A percentile compares a stretch with the other conserved stretches of the same genome.
phyloP scores from a whole-genome alignment of 64 coral and sea anemone species.

The Astreopora myriophthalma region DNA sequence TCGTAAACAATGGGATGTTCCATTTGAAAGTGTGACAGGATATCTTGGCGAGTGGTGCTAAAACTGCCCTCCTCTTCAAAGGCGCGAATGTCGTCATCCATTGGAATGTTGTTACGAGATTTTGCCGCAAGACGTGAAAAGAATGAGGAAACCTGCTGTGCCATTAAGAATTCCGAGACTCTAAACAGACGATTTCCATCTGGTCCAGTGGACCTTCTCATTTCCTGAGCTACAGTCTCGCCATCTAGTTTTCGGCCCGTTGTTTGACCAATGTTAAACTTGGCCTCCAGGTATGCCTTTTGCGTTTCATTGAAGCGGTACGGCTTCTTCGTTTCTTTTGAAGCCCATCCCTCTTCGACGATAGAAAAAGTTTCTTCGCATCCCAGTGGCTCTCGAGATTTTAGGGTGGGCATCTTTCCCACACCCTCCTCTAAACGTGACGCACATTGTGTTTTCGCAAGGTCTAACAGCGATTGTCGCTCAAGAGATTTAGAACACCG shows the following conservation, averaged over 20 bases:
- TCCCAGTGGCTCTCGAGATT: background rate
- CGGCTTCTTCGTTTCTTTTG: background rate
- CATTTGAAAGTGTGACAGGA: background rate
- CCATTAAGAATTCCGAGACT: background rate
- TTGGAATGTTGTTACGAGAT: background rate
- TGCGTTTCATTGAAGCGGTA: slow-evolving; percentile 12
- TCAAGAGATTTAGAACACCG: slow-evolving; percentile 17
- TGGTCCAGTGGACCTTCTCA: background rate
- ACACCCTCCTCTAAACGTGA: slow-evolving; percentile 13
- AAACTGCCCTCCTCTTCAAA: background rate
- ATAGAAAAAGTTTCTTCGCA: background rate
- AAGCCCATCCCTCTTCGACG: slow-evolving; percentile 17
- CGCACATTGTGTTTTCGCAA: slow-evolving; percentile 38
- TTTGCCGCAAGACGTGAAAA: background rate
- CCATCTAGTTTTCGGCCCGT: background rate
- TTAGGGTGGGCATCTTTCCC: slow-evolving; percentile 19
- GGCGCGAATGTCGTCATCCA: background rate
- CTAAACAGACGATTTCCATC: background rate
- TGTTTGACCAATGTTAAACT: slow-evolving; percentile 17
- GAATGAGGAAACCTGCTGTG: background rate
- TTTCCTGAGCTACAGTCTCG: background rate
- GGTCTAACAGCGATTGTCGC: slow-evolving; percentile 16
- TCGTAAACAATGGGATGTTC: background rate
- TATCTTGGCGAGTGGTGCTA: background rate
- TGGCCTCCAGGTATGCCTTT: background rate